Evolutionary conservation across 2,888 invertebrate species (phyloP).

Genomic region (Meiosimyza platycephala): DNA sequence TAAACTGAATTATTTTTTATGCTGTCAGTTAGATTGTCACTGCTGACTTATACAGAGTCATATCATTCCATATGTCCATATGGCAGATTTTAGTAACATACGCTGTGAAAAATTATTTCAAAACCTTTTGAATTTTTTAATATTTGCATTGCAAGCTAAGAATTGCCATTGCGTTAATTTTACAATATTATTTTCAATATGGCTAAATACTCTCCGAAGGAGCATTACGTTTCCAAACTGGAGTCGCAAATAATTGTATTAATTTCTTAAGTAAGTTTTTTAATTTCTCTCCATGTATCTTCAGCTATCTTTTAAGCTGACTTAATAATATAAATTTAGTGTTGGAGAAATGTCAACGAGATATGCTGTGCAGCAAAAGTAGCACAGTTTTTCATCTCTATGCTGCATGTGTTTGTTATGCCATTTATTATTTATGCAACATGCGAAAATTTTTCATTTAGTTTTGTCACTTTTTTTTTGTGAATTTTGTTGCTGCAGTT

Average conservation of each 20-base stretch:
- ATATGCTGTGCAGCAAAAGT: conserved; percentile 1
- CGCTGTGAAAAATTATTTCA: neutral
- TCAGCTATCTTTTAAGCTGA: neutral
- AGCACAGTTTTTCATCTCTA: no score
- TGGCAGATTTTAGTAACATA: neutral
- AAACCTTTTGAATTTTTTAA: neutral
- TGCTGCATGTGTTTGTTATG: conserved; percentile 2
- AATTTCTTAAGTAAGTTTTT: no score
- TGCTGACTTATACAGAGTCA: no score
- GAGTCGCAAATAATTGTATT: no score
- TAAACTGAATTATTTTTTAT: neutral
- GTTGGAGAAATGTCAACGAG: conserved; percentile 19
- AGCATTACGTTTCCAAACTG: no score
- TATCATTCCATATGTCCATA: no score
- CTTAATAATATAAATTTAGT: conserved; percentile 32
- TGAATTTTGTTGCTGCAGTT: neutral
- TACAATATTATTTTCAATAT: no score
- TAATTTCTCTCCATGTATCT: no score
- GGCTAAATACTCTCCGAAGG: no score
- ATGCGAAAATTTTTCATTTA: conserved; percentile 12
- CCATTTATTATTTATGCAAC: conserved; percentile 35
- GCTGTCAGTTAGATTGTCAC: neutral
- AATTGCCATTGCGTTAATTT: no score
- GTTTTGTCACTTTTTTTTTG: neutral
- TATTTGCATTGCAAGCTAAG: no score